Evolutionary conservation across 2,888 invertebrate species (phyloP).

Genomic region (Tineola bisselliella): DNA sequence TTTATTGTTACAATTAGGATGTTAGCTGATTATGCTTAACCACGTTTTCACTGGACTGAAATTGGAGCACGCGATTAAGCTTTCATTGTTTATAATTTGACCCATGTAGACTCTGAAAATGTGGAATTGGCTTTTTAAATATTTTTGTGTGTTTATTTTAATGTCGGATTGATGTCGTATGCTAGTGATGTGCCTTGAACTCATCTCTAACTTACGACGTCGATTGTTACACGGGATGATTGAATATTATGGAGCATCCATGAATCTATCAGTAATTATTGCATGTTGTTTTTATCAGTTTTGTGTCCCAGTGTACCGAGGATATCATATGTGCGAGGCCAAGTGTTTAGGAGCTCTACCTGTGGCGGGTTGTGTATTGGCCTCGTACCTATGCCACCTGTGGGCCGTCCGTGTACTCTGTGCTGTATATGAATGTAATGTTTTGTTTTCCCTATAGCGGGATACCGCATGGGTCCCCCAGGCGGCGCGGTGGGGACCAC

Average conservation of each 20-base stretch:
- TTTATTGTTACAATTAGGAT: slow-evolving; percentile 1
- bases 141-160: slow-evolving; percentile 1
- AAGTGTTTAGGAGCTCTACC: too few relatives aligned
- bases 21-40: background rate
- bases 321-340: background rate
- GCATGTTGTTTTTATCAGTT: background rate
- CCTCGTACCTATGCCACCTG: background rate
- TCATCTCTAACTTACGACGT: background rate
- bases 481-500: slow-evolving; percentile 53
- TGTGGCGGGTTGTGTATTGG: background rate
- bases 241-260: background rate
- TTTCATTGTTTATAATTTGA: background rate
- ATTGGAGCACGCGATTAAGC: slow-evolving; percentile 1
- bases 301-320: background rate
- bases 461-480: slow-evolving; percentile 73
- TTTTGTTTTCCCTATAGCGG: slow-evolving; percentile 38
- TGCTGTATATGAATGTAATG: background rate
- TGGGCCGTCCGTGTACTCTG: background rate
- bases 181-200: background rate
- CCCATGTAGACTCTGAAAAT: background rate
- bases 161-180: background rate
- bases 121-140: background rate
- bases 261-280: background rate
- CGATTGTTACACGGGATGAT: background rate
- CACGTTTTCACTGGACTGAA: slow-evolving; percentile 1